These are phyloP conservation scores for Muntiacus muntjak DNA, from an alignment of 2,113 vertebrate genomes.

Conservation along the genomic window DNA sequence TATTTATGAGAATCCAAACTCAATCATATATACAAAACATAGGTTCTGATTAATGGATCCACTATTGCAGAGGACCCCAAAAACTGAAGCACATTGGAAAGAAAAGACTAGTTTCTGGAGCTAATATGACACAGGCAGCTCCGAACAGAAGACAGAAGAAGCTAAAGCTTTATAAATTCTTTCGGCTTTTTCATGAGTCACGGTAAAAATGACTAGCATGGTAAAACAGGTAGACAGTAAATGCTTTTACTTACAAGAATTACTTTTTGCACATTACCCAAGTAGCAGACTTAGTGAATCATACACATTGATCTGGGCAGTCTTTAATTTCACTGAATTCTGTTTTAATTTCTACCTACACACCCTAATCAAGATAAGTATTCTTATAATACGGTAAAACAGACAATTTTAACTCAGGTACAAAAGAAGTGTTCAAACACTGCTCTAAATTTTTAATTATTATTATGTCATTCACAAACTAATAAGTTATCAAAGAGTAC, in stretches of 20 bases:
- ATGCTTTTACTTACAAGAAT: background rate
- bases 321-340: background rate
- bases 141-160: background rate
- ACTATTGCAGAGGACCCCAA: background rate
- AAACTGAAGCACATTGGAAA: background rate
- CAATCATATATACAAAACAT: background rate
- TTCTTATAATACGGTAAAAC: background rate
- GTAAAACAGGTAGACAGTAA: background rate
- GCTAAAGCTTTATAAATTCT: background rate
- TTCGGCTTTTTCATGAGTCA: background rate
- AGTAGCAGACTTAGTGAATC: background rate
- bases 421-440: background rate
- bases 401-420: background rate
- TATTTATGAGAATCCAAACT: background rate
- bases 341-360: background rate
- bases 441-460: background rate
- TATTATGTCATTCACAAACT: background rate
- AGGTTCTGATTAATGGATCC: background rate
- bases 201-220: background rate
- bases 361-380: background rate
- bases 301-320: background rate
- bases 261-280: background rate
- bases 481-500: background rate
- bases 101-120: background rate
- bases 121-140: accelerated